Conservation (phyloP, 2,113 vertebrate genomes). For the Sisor rabdophorus region DNA sequence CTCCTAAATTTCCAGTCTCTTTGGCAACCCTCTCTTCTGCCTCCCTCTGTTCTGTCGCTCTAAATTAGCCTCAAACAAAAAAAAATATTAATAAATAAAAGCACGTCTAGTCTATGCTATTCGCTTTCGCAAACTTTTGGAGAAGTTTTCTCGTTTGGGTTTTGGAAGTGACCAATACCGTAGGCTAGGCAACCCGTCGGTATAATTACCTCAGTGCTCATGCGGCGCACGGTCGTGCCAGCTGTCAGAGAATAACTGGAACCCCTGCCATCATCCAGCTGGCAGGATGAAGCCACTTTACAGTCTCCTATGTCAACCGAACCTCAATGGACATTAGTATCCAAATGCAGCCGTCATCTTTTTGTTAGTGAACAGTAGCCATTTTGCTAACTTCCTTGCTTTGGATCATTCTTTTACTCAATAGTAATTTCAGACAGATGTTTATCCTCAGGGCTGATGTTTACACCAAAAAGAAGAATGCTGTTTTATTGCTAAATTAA, state of each 20-base stretch:
- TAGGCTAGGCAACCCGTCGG: conserved; percentile 4
- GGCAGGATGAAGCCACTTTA: background rate
- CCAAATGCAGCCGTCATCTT: conserved; percentile 19
- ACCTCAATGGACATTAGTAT: conserved; percentile 18
- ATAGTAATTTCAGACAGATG: conserved; percentile 23
- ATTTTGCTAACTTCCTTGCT: conserved; percentile 13
- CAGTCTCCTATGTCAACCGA: background rate
- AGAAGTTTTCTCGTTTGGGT: background rate
- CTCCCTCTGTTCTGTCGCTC: background rate
- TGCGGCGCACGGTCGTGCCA: conserved; percentile 16
- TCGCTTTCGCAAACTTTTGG: background rate
- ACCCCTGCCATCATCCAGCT: conserved; percentile 19
- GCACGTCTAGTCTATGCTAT: background rate
- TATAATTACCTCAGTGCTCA: conserved; percentile 9
- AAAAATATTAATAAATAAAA: too few relatives aligned
- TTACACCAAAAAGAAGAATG: background rate
- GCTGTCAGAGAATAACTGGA: conserved; percentile 12
- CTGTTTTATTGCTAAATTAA: background rate
- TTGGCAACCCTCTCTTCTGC: conserved; percentile 19
- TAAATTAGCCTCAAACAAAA: background rate
- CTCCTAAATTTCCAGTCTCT: conserved; percentile 19
- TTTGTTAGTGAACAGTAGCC: background rate
- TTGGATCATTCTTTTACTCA: conserved; percentile 10
- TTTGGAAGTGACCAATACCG: conserved; percentile 21
- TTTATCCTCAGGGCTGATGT: conserved; percentile 5